Evolutionary conservation across 23 tunicate genomes (phyloP).

Genomic region (Phallusia fumigata): DNA sequence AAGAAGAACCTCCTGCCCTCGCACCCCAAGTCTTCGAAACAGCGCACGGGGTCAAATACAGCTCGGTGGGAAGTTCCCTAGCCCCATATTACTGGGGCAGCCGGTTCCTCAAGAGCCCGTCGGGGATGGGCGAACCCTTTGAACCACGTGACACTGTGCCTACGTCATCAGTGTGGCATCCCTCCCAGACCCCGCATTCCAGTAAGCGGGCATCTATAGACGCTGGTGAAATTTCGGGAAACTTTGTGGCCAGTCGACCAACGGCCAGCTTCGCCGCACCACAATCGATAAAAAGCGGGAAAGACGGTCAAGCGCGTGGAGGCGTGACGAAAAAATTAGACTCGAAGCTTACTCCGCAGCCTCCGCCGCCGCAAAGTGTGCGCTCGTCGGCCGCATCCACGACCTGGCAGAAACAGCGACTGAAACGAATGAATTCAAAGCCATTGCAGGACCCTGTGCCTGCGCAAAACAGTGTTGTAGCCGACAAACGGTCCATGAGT

Average conservation of each 20-base stretch:
- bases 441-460: background rate
- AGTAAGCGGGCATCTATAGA: background rate
- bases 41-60: constrained; percentile 59
- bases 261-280: background rate
- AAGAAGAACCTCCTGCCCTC: constrained; percentile 6
- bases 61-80: constrained; percentile 18
- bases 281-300: background rate
- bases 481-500: background rate
- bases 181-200: background rate
- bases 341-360: background rate
- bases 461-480: background rate
- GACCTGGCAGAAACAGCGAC: constrained; percentile 42
- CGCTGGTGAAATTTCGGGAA: background rate
- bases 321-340: background rate
- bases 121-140: constrained; percentile 8
- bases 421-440: constrained; percentile 15
- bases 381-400: constrained; percentile 16
- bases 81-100: constrained; percentile 22
- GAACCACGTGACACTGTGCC: background rate
- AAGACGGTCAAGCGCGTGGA: background rate
- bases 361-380: background rate
- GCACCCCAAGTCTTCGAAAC: constrained; percentile 49
- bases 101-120: constrained; percentile 47
- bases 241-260: background rate
- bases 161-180: constrained; percentile 6